These are phyloP conservation scores for Agrilus mali DNA, from an alignment of 2,888 invertebrate species.

Conservation along the genomic window DNA sequence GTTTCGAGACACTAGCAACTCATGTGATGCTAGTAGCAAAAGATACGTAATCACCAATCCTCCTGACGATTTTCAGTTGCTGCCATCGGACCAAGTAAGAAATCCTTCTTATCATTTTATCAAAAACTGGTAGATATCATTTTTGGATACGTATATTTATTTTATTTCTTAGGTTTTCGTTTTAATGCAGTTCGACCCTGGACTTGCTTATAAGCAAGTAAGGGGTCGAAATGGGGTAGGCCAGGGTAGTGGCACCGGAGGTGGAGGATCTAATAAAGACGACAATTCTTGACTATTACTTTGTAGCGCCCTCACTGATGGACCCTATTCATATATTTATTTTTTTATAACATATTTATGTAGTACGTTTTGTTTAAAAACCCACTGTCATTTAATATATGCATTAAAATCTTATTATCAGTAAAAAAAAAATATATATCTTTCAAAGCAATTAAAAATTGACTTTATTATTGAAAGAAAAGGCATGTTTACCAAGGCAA, in stretches of 20 bases:
- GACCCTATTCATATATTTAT: constrained; percentile 88
- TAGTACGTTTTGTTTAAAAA: too few species aligned
- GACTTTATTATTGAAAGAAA: too few species aligned
- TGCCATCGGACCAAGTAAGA: constrained; percentile 93
- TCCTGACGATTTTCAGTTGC: constrained; percentile 92
- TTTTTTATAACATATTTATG: background rate
- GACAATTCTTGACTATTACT: constrained; percentile 97
- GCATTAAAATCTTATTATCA: too few species aligned
- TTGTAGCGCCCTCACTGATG: constrained; percentile 98
- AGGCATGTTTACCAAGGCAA: too few species aligned
- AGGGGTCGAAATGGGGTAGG: constrained; percentile 42
- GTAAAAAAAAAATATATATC: too few species aligned
- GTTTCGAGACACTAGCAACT: constrained; percentile 85
- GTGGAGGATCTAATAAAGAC: constrained; percentile 67
- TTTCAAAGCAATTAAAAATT: too few species aligned
- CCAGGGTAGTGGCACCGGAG: constrained; percentile 46
- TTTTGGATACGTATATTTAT: background rate
- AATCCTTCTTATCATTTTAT: background rate
- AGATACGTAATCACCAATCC: constrained; percentile 99
- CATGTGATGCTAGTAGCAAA: constrained; percentile 92
- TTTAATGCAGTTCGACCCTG: constrained; percentile 97
- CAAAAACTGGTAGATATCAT: background rate
- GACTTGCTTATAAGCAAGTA: constrained; percentile 88
- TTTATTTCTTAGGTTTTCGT: constrained; percentile 71
- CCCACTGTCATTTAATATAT: too few species aligned